Evolutionary conservation across 2,888 invertebrate genomes (phyloP).

Genomic region (Bellardia pandia): DNA sequence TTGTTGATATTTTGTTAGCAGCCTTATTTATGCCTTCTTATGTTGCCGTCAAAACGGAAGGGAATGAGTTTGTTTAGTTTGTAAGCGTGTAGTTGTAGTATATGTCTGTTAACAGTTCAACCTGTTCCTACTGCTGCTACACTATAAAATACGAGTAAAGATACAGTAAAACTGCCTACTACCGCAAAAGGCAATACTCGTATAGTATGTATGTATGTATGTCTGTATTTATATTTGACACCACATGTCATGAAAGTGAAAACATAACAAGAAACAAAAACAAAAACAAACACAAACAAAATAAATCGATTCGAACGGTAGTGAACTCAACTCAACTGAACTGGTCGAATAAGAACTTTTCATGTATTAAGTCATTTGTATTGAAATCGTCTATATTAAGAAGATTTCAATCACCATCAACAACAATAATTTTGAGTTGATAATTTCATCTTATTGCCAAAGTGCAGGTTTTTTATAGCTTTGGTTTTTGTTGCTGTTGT

Average conservation of each 20-base stretch:
- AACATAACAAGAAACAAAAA: conserved; percentile 39
- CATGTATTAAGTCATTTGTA: conserved; percentile 32
- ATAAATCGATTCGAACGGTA: conserved; percentile 13
- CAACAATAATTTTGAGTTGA: conserved; percentile 18
- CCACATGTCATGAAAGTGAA: conserved; percentile 71
- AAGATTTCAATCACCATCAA: conserved; percentile 26
- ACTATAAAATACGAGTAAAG: conserved; percentile 37
- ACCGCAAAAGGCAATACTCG: conserved; percentile 66
- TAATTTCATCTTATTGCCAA: conserved; percentile 52
- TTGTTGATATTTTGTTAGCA: conserved; percentile 65
- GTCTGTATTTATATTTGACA: conserved; percentile 51
- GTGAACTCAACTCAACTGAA: conserved; percentile 4
- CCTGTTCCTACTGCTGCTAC: conserved; percentile 61
- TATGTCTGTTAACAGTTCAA: conserved; percentile 63
- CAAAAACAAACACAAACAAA: conserved; percentile 27
- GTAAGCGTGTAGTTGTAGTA: not conserved
- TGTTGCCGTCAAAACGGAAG: conserved; percentile 47
- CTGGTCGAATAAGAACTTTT: conserved; percentile 17
- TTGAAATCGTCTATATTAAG: conserved; percentile 3
- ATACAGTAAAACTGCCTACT: conserved; percentile 63
- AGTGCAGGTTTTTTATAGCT: not conserved
- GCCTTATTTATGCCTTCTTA: conserved; percentile 64
- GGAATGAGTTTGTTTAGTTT: conserved; percentile 30
- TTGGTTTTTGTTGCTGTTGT: not conserved
- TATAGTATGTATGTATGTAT: not conserved